Evolutionary conservation across 2,797 vertebrate genomes (phyloP).

Genomic region (Otus scops): DNA sequence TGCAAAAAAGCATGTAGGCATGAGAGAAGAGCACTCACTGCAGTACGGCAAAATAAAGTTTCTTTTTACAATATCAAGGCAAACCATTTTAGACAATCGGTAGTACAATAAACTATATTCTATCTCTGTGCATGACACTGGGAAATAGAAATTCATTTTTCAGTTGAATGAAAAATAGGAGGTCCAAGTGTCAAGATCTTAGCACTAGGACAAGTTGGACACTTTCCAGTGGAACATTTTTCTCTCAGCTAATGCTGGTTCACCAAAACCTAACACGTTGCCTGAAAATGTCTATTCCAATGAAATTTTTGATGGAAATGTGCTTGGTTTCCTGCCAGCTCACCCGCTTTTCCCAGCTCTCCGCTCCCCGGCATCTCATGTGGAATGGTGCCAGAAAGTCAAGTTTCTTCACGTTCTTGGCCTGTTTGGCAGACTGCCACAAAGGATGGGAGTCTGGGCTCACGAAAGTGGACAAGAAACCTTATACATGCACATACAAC

Average conservation of each 20-base stretch:
- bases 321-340: constrained; percentile 59
- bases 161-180: background rate
- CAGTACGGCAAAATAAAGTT: background rate
- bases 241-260: constrained; percentile 49
- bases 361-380: constrained; percentile 17
- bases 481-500: constrained; percentile 66
- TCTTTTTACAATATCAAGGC: background rate
- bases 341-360: constrained; percentile 55
- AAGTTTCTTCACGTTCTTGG: constrained; percentile 63
- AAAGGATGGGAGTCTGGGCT: constrained; percentile 61
- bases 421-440: constrained; percentile 62
- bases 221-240: constrained; percentile 63
- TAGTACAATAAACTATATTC: background rate
- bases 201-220: constrained; percentile 39
- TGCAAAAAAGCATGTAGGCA: background rate
- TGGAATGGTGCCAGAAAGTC: constrained; percentile 64
- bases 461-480: constrained; percentile 67
- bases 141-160: constrained; percentile 40
- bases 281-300: constrained; percentile 68
- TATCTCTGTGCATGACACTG: background rate
- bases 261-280: constrained; percentile 62
- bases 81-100: background rate
- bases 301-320: constrained; percentile 69
- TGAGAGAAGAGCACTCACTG: background rate
- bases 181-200: constrained; percentile 1